These are phyloP conservation scores for Aleiodes alternator DNA, from an alignment of 2,888 invertebrate species.

Conservation along the genomic window DNA sequence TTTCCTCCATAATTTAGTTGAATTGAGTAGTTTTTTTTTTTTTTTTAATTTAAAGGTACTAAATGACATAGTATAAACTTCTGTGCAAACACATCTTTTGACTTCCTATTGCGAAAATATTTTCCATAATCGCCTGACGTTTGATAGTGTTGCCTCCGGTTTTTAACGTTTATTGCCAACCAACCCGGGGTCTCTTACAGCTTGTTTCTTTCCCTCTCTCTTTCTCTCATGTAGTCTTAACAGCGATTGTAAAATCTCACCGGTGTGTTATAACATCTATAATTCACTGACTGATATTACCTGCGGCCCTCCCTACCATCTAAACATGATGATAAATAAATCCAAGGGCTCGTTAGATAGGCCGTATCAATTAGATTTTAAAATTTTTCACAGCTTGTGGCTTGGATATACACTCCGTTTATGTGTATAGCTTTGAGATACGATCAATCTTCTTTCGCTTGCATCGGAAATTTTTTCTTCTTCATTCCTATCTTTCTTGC, in stretches of 20 bases:
- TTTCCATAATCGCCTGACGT: neutral
- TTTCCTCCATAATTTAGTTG: too few species aligned
- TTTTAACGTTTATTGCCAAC: slow-evolving; percentile 39
- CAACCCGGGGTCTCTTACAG: slow-evolving; percentile 20
- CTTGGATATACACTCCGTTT: neutral
- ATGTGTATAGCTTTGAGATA: neutral
- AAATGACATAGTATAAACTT: slow-evolving; percentile 18
- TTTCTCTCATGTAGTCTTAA: neutral
- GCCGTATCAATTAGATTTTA: slow-evolving; percentile 28
- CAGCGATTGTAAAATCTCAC: slow-evolving; percentile 56
- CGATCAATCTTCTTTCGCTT: slow-evolving; percentile 17
- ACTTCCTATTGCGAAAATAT: slow-evolving; percentile 30
- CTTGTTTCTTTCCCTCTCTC: neutral
- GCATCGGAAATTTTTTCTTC: neutral
- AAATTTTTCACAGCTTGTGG: slow-evolving; percentile 16
- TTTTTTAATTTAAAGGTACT: slow-evolving; percentile 2
- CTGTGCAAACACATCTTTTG: slow-evolving; percentile 11
- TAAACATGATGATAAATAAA: slow-evolving; percentile 57
- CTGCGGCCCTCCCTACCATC: slow-evolving; percentile 42
- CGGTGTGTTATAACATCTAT: slow-evolving; percentile 57
- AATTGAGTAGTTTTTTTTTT: slow-evolving; percentile 18
- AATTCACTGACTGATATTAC: slow-evolving; percentile 60
- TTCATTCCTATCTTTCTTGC: neutral
- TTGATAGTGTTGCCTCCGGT: slow-evolving; percentile 31
- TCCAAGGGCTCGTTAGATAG: slow-evolving; percentile 50